Evolutionary conservation across 2,888 invertebrate species (phyloP).

Genomic region (Stenolophus ochropezus): DNA sequence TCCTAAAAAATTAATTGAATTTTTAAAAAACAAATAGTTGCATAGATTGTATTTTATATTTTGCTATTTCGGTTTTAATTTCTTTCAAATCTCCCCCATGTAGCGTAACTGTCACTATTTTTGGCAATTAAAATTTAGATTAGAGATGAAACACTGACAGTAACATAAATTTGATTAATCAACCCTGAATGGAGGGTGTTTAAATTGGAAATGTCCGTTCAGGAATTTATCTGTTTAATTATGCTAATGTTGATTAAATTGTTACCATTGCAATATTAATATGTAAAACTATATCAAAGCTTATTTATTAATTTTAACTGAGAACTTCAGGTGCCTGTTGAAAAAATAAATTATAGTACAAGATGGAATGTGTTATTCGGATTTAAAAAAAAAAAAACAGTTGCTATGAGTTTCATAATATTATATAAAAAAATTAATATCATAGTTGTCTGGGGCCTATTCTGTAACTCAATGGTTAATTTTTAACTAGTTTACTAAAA

Average conservation of each 20-base stretch:
- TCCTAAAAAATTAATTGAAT: too few relatives aligned
- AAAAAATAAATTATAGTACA: background rate
- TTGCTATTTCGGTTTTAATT: too few relatives aligned
- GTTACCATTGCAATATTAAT: background rate
- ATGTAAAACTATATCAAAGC: background rate
- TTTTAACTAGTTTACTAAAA: too few relatives aligned
- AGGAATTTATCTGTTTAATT: conserved; percentile 7
- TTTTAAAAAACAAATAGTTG: too few relatives aligned
- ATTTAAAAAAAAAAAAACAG: too few relatives aligned
- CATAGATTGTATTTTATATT: too few relatives aligned
- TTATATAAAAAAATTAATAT: too few relatives aligned
- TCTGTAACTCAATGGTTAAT: too few relatives aligned
- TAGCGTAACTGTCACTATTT: background rate
- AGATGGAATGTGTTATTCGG: too few relatives aligned
- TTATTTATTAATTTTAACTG: background rate
- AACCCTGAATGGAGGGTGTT: background rate
- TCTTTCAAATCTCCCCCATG: background rate
- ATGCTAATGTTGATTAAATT: conserved; percentile 4
- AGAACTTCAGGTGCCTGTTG: background rate
- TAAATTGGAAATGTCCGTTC: conserved; percentile 3
- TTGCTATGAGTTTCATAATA: too few relatives aligned
- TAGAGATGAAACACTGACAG: background rate
- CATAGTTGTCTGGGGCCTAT: too few relatives aligned
- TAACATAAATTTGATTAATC: background rate
- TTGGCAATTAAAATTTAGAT: background rate